phyloP scores from a whole-genome alignment of 1,140 invertebrate species.

The Cyclina sinensis region DNA sequence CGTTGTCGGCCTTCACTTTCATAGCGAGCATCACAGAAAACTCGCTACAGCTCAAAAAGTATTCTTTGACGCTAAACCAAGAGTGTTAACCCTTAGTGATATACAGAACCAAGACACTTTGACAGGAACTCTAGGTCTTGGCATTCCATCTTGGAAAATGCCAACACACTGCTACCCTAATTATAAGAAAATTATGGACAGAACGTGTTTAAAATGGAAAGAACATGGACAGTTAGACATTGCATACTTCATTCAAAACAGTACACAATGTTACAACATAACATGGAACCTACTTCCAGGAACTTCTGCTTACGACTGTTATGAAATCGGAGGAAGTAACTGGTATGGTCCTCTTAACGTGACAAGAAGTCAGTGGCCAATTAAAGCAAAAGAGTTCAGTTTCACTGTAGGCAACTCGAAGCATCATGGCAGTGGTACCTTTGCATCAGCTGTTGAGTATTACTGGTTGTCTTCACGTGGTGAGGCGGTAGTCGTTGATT shows the following conservation, averaged over 20 bases:
- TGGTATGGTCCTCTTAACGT: constrained; percentile 82
- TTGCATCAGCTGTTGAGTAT: constrained; percentile 77
- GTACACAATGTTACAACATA: constrained; percentile 80
- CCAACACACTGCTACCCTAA: constrained; percentile 78
- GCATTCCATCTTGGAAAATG: constrained; percentile 79
- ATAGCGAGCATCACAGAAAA: constrained; percentile 69
- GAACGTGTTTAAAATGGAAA: constrained; percentile 80
- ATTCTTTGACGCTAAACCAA: constrained; percentile 76
- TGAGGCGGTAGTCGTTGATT: constrained; percentile 80
- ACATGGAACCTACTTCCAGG: constrained; percentile 76
- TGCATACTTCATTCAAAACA: constrained; percentile 67
- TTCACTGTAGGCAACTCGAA: constrained; percentile 71
- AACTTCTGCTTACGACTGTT: constrained; percentile 80
- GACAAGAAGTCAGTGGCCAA: constrained; percentile 71
- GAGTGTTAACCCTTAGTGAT: constrained; percentile 72
- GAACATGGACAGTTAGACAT: constrained; percentile 77
- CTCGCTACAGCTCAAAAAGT: constrained; percentile 75
- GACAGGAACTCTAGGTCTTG: constrained; percentile 71
- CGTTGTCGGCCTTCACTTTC: constrained; percentile 78
- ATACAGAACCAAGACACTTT: constrained; percentile 67
- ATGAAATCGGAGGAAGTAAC: constrained; percentile 72
- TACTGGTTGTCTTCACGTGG: constrained; percentile 85
- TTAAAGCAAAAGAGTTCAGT: constrained; percentile 69
- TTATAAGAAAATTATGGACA: constrained; percentile 70
- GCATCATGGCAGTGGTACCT: constrained; percentile 72